phyloP scores from a whole-genome alignment of 2,888 invertebrate genomes.

The Oxycera nigricornis region DNA sequence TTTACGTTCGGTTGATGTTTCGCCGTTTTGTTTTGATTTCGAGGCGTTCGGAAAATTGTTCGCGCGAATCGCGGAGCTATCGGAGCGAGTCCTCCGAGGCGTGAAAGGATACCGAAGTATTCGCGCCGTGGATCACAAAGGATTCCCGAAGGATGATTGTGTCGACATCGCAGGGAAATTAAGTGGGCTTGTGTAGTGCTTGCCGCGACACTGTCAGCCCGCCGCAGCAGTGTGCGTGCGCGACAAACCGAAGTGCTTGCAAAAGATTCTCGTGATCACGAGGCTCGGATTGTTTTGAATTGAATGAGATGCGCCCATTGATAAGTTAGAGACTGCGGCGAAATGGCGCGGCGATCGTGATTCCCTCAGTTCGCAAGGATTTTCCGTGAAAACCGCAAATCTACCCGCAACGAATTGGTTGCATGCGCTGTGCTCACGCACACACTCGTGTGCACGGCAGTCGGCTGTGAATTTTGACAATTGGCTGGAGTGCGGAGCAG shows the following conservation, averaged over 20 bases:
- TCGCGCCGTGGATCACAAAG: background rate
- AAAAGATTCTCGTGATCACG: background rate
- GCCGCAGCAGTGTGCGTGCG: background rate
- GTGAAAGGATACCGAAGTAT: background rate
- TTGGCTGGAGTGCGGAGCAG: background rate
- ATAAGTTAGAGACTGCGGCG: background rate
- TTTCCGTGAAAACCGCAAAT: background rate
- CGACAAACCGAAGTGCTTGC: background rate
- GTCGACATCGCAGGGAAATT: constrained; percentile 1
- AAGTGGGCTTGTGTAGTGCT: background rate
- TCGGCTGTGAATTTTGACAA: constrained; percentile 33
- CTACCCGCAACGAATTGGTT: background rate
- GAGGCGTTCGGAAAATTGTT: background rate
- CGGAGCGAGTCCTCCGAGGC: background rate
- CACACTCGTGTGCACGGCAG: background rate
- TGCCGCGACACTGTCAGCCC: background rate
- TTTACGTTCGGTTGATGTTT: background rate
- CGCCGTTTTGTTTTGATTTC: background rate
- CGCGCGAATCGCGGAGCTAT: too few species aligned
- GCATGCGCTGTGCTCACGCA: background rate
- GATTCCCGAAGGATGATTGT: background rate
- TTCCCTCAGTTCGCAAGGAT: background rate
- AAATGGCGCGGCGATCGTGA: background rate
- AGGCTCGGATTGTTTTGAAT: background rate
- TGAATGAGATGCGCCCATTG: background rate